Base-by-base conservation (phyloP, 2,888 invertebrate genomes). In the Aleiodes leptofemur region DNA sequence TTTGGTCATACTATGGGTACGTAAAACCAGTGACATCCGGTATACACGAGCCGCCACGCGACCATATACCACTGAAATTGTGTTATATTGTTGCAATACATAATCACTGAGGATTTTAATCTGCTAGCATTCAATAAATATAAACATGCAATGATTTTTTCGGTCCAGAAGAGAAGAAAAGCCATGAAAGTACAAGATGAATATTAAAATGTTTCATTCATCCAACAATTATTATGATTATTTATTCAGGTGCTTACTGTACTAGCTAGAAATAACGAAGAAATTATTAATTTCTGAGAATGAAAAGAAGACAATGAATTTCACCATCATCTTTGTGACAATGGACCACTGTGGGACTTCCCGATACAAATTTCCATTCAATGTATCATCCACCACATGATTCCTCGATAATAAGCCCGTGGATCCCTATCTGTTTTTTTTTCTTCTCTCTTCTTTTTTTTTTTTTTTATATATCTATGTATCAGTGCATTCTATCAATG, bases 11-110 rank as follows among this genome's bases (percentile, higher is more conserved):
- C 51, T 66, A 68, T 61, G 50, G 43, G 31, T n/a, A 43, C 31
- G 29, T 70, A 53, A 87, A 88, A 86, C 86, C 83, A 64, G 80
- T 86, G 84, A 85, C 86, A 85, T 87, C 86, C 86, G 86, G 81
- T 78, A 72, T 82, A 81, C 87, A 86, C 85, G 86, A 80, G 86
- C 81, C 86, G 85, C 80, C 87, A 87, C 87, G 87, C 85, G 87
- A 85, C 87, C 81, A 9, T 51, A n/a, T 13, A 68, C 68, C 53
- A 51, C 68, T 51, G 14, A 51, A 51, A 23, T 14, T 68, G 31
- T 53, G 31, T 23, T 34, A 31, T 31, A 68, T 51, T 68, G 31
- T 68, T 68, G 29, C 51, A 13, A 43, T 13, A 48, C 51, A 68
- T 51, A 68, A 68, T 68, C 51, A 50, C n/a, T 9, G 16, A 51